A percentile compares a stretch with the other conserved stretches of the same genome.
phyloP scores from a whole-genome alignment of 1,140 invertebrate species.

The Propsilocerus akamusi region DNA sequence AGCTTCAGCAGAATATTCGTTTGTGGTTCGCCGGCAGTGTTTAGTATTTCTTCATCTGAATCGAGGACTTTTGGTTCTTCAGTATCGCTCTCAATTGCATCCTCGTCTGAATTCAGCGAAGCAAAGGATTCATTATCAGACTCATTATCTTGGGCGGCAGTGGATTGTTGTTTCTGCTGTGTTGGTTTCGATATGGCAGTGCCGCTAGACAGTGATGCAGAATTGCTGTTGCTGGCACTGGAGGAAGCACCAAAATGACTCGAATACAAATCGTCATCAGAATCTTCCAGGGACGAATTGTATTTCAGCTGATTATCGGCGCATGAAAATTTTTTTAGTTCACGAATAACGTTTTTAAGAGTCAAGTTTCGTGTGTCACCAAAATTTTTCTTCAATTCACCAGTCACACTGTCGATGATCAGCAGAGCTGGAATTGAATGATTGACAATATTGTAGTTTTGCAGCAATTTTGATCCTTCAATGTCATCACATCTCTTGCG shows the following conservation, averaged over 20 bases:
- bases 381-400: neutral
- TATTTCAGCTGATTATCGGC: neutral
- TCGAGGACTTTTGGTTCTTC: neutral
- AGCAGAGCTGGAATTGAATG: neutral
- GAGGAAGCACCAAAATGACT: neutral
- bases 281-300: neutral
- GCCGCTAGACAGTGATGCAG: no score
- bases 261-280: neutral
- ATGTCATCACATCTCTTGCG: neutral
- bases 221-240: neutral
- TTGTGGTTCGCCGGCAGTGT: neutral
- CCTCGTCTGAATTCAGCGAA: neutral
- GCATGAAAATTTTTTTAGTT: neutral
- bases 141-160: neutral
- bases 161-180: neutral
- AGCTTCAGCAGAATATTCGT: neutral
- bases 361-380: neutral
- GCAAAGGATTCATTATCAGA: neutral
- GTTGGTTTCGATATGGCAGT: no score
- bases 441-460: neutral
- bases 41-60: neutral
- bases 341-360: neutral
- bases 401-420: neutral
- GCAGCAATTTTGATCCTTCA: neutral
- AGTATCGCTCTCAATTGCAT: neutral